Evolutionary conservation across 2,113 vertebrate species (phyloP), one percentile per base, ranked within the genome.

Genomic region (Cyanoramphus novaezelandiae): DNA sequence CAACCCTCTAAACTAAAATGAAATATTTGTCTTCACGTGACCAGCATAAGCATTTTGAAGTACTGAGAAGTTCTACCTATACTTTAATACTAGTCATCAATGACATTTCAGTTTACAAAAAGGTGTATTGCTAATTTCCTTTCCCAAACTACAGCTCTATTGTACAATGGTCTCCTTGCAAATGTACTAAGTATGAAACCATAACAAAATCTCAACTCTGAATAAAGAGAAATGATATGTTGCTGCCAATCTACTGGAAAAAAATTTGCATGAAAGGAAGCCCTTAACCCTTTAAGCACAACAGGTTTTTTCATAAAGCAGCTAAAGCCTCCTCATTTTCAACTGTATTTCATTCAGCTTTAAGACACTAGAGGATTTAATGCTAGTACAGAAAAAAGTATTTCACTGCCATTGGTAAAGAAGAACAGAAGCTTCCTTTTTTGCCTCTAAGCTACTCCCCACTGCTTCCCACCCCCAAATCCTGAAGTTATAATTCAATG

Each of bases 51-150:
- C 69, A 85, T 39, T 93, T 7, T 60, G 46, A 85, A 93, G 78
- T 68, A 90, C 31, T 65, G 69, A 90, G 15, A 92, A 81, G 24
- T 55, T 82, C 76, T 81, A 57, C 50, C 52, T 90, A 2, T 50
- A 68, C 63, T 89, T 90, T 92, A 95, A 96, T 88, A 95, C 91
- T 85, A 94, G 79, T 77, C 67, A 92, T 31, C 63, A 4, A 7
- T 53, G 67, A 87, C 62, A 81, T 43, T 82, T 81, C 50, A 44
- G 41, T 81, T 91, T 59, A 85, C 65, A 59, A 19, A 80, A 82
- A 17, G 75, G 44, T 15, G n/a, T 57, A 91, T 63, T 90, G 55
- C 49, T 83, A 68, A 50, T 46, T 69, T 78, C 82, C 80, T 84
- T 50, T 90, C 77, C 35, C 71, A 93, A 77, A 49, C 35, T 79